Evolutionary conservation across 1,140 invertebrate genomes (phyloP).

Genomic region (Scaptomyza pallida): DNA sequence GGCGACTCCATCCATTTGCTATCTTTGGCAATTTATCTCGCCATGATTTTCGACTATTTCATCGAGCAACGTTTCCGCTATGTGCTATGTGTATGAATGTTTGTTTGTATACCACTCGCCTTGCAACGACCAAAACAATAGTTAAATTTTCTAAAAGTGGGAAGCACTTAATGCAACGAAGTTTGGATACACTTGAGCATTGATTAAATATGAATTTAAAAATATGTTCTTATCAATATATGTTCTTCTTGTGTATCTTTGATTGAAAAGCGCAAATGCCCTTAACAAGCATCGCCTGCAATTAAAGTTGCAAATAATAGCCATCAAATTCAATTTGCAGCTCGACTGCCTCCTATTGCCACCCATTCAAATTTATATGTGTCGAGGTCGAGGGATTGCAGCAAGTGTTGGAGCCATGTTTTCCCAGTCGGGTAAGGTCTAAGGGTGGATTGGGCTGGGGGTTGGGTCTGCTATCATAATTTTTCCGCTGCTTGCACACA

Average conservation of each 20-base stretch:
- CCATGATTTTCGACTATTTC: slow-evolving; percentile 64
- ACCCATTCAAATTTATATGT: slow-evolving; percentile 55
- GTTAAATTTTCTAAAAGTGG: slow-evolving; percentile 9
- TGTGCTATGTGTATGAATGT: background rate
- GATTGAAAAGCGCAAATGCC: slow-evolving; percentile 14
- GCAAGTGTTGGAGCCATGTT: background rate
- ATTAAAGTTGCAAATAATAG: slow-evolving; percentile 62
- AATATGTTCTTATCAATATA: too few species aligned
- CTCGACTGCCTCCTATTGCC: slow-evolving; percentile 1
- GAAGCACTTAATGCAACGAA: slow-evolving; percentile 20
- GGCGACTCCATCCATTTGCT: slow-evolving; percentile 46
- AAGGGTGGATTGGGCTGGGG: background rate
- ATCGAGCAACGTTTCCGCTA: slow-evolving; percentile 52
- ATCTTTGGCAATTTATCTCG: slow-evolving; percentile 76
- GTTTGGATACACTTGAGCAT: slow-evolving; percentile 25
- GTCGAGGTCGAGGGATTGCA: slow-evolving; percentile 36
- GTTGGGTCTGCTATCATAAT: slow-evolving; percentile 56
- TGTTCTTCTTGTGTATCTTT: too few species aligned
- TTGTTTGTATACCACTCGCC: background rate
- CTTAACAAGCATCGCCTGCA: slow-evolving; percentile 30
- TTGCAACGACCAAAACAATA: slow-evolving; percentile 22
- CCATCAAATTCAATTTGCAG: slow-evolving; percentile 58
- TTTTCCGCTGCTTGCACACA: slow-evolving; percentile 64
- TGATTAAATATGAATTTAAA: too few species aligned
- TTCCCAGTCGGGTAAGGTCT: background rate